Evolutionary conservation across 1,140 invertebrate genomes (phyloP).

Genomic region (Drosophila tani): DNA sequence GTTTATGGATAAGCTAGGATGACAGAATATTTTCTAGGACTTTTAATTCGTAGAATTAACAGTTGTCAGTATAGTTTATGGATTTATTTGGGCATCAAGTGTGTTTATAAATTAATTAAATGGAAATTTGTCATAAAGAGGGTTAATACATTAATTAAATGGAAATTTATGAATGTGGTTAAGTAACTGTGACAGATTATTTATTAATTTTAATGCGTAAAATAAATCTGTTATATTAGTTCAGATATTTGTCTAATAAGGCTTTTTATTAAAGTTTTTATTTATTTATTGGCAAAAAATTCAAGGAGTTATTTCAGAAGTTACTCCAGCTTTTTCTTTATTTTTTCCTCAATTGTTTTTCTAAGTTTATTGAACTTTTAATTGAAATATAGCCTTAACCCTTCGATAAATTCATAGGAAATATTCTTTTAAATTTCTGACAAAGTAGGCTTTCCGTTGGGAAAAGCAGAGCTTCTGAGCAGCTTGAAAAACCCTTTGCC

Average conservation of each 20-base stretch:
- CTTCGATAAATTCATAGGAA: neutral
- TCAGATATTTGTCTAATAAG: neutral
- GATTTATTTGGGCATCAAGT: too few species aligned
- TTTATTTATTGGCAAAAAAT: neutral
- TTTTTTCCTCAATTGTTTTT: accelerated
- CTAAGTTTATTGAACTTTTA: neutral
- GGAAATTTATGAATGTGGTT: neutral
- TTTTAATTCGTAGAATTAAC: neutral
- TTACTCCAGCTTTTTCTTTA: neutral
- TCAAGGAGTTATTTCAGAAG: too few species aligned
- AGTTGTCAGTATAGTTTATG: neutral
- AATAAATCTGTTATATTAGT: too few species aligned
- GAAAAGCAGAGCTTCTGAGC: neutral
- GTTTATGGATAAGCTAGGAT: neutral
- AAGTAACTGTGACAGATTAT: too few species aligned
- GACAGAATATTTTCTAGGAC: too few species aligned
- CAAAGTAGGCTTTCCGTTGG: neutral
- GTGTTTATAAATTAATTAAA: neutral
- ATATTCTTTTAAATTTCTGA: neutral
- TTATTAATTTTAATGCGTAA: too few species aligned
- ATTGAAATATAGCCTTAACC: neutral
- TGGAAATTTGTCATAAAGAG: too few species aligned
- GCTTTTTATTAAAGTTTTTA: neutral
- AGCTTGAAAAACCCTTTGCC: neutral
- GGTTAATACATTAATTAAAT: neutral